Percentiles rank a stretch among this genome's conserved stretches.
Conservation (phyloP, 2,113 vertebrate genomes). For the Tragelaphus strepsiceros region DNA sequence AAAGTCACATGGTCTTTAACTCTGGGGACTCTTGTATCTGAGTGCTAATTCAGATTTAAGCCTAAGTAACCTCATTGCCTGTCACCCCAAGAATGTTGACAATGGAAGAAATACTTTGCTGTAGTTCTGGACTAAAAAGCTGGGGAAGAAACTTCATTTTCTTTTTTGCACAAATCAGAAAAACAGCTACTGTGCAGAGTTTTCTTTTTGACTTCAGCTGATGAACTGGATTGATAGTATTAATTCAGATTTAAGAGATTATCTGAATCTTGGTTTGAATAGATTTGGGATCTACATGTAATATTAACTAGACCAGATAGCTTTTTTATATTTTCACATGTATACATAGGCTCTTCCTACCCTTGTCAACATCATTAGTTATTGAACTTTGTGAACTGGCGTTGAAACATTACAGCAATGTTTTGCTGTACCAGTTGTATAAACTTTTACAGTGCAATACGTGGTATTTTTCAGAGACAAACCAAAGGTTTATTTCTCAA, state of each 20-base stretch:
- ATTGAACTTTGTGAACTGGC: slow-evolving; percentile 77
- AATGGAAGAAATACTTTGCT: slow-evolving; percentile 54
- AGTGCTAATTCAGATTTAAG: slow-evolving; percentile 9
- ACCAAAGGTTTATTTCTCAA: slow-evolving; percentile 86
- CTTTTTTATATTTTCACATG: slow-evolving; percentile 63
- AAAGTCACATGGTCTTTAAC: slow-evolving; percentile 29
- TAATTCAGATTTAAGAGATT: slow-evolving; percentile 65
- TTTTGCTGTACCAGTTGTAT: slow-evolving; percentile 83
- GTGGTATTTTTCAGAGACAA: slow-evolving; percentile 82
- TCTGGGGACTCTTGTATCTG: slow-evolving; percentile 39
- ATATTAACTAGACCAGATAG: slow-evolving; percentile 72
- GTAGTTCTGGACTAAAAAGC: slow-evolving; percentile 65
- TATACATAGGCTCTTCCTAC: slow-evolving; percentile 66
- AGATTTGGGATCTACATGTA: slow-evolving; percentile 63
- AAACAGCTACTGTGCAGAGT: slow-evolving; percentile 49
- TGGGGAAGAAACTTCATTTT: slow-evolving; percentile 58
- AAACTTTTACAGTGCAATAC: slow-evolving; percentile 86
- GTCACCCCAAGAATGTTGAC: slow-evolving; percentile 54
- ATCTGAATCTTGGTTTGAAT: slow-evolving; percentile 72
- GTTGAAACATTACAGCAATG: slow-evolving; percentile 79
- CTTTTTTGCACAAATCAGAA: slow-evolving; percentile 33
- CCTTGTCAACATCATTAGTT: slow-evolving; percentile 70
- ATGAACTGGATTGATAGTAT: slow-evolving; percentile 69
- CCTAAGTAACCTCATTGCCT: slow-evolving; percentile 58
- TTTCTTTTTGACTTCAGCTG: slow-evolving; percentile 69